phyloP scores from a whole-genome alignment of 2,113 vertebrate species.

The Dromaius novaehollandiae region DNA sequence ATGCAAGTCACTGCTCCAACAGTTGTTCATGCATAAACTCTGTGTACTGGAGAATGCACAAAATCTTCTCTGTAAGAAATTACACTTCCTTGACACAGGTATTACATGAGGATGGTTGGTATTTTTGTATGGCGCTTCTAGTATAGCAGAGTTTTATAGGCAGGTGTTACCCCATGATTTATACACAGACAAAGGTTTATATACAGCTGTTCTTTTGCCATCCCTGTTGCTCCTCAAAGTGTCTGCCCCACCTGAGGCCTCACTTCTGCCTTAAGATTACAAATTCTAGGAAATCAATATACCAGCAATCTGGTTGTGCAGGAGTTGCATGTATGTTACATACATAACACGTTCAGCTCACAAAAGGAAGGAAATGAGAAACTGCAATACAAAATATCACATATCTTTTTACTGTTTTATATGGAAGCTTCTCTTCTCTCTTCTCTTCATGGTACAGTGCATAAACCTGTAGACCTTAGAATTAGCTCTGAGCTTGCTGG shows the following conservation, averaged over 20 bases:
- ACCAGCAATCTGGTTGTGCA: not conserved
- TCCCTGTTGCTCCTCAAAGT: not conserved
- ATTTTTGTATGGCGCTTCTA: not conserved
- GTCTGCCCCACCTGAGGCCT: not conserved
- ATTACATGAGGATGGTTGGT: not conserved
- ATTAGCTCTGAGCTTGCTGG: not conserved
- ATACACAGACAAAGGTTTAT: not conserved
- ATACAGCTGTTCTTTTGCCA: not conserved
- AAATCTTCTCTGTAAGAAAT: not conserved
- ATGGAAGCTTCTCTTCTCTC: no score
- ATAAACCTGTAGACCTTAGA: not conserved
- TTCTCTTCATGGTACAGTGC: not conserved
- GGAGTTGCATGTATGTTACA: not conserved
- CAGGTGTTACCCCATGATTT: not conserved
- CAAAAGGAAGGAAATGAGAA: slow-evolving; percentile 52
- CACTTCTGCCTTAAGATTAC: not conserved
- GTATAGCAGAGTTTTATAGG: not conserved
- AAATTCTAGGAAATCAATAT: not conserved
- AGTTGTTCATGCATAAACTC: not conserved
- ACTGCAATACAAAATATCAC: not conserved
- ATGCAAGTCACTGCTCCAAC: not conserved
- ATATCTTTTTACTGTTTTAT: not conserved
- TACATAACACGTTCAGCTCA: not conserved
- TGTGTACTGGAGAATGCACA: not conserved
- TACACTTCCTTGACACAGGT: not conserved